These are phyloP conservation scores for Temnothorax nylanderi DNA, from an alignment of 1,140 invertebrate genomes.

Conservation along the genomic window DNA sequence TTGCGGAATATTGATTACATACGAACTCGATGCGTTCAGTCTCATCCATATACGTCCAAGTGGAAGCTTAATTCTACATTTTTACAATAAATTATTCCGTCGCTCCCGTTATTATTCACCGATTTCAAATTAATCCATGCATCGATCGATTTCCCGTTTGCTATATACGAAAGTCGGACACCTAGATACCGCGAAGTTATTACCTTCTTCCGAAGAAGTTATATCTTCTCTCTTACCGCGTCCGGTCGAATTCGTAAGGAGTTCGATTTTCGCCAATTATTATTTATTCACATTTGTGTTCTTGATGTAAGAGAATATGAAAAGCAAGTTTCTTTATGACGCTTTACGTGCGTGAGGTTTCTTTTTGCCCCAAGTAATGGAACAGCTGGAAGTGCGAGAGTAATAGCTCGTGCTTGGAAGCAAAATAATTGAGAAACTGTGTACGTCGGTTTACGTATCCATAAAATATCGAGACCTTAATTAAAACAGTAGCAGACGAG, in stretches of 20 bases:
- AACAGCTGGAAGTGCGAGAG: slow-evolving; percentile 1
- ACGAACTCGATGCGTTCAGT: slow-evolving; percentile 26
- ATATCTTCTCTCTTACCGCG: background rate
- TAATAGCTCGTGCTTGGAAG: slow-evolving; percentile 4
- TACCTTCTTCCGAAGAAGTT: background rate
- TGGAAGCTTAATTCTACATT: slow-evolving; percentile 41
- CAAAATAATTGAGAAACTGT: slow-evolving; percentile 55
- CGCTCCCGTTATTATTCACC: slow-evolving; percentile 17
- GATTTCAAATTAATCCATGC: slow-evolving; percentile 41
- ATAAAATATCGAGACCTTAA: slow-evolving; percentile 55
- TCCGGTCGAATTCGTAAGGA: background rate
- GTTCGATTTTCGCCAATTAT: background rate
- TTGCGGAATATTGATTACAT: slow-evolving; percentile 59
- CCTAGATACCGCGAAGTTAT: background rate
- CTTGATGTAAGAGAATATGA: background rate
- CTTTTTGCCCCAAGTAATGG: slow-evolving; percentile 4
- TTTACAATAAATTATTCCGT: slow-evolving; percentile 48
- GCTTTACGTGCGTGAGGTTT: slow-evolving; percentile 1
- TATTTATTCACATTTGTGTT: slow-evolving; percentile 23
- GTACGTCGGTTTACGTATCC: slow-evolving; percentile 47
- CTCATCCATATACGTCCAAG: background rate
- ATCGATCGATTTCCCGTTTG: slow-evolving; percentile 22
- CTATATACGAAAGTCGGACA: slow-evolving; percentile 8
- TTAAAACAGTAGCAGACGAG: slow-evolving; percentile 46
- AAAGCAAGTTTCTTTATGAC: background rate